Evolutionary conservation across 2,797 vertebrate genomes (phyloP), one percentile per base, ranked within the genome.

Genomic region (Acipenser oxyrinchus): DNA sequence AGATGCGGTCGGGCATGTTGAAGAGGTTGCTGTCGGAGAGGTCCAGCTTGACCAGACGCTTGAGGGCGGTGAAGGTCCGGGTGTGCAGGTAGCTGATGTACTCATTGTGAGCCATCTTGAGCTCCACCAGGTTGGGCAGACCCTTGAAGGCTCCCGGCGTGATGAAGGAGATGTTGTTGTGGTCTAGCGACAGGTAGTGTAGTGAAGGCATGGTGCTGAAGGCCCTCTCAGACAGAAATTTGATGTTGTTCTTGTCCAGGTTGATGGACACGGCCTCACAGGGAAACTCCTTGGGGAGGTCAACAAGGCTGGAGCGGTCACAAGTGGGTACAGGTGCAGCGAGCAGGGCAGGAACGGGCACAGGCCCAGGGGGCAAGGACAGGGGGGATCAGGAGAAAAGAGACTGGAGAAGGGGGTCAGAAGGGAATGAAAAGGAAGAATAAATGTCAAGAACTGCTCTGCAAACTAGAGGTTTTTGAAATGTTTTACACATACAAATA

Each of bases 121-220:
- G 90, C 74, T 95, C 93, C 0, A 81, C 79, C 76, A 99, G 11
- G 75, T 93, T 93, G 12, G 93, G 82, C 18, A 99, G 87, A 3
- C 96, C 97, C 87, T 95, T 97, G 83, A 99, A 99, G 64, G 96
- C 95, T 23, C 97, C 97, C 0, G 96, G 96, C 0, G 97, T 98
- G 72, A 99, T 97, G 81, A 99, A 98, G 73, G 95, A 96, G 82
- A 99, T 93, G 79, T 98, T 98, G 85, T 98, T 99, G 87, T 99
- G 95, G 77, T 91, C 91, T 74, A 99, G 84, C 0, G 92, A 95
- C 61, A 99, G 90, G 0, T 79, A 85, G 68, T 75, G 89, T 71
- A 98, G 89, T 0, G 93, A 92, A 8, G 97, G 96, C 79, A 99
- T 85, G 0, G 91, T 97, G 11, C 97, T 96, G 0, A 99, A 99